Base-by-base conservation (phyloP, 2,797 vertebrate species). In the Pseudotriccus pelzelni region DNA sequence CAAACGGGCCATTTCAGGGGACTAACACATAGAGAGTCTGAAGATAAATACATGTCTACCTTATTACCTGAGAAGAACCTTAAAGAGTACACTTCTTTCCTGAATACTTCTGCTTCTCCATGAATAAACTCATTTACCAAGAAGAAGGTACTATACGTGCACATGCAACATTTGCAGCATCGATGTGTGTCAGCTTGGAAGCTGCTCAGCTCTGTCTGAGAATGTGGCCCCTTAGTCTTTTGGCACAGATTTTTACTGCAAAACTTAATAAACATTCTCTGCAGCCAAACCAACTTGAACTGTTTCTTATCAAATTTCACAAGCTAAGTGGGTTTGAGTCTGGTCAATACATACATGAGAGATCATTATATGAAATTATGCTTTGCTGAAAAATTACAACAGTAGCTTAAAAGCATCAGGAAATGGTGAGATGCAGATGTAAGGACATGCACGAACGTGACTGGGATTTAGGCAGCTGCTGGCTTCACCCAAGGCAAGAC, bases 261-360 rank as follows among this genome's bases (percentile, higher is more conserved):
- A 86, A 93, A 84, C 47, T 73, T 93, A 92, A 88, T 80, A 87
- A 92, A 96, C 55, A 41, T 41, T 73, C 88, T 87, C 84, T 34
- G 74, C 67, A 81, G 90, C 67, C 84, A 95, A 92, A 87, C 76
- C 63, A 93, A 86, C 91, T 87, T 34, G 32, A 94, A 67, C 67
- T 9, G 53, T 78, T 89, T 85, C 89, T 94, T 89, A 93, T 36
- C 90, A 55, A 70, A 84, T 95, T 95, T 96, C 94, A 95, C 69
- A 75, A 87, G 90, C 84, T 78, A 53, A 85, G 58, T 30, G 72
- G 43, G 72, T 80, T 93, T 3, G 16, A 39, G 28, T 19, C 64
- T 91, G 84, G 55, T 91, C 87, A 77, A 39, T 68, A 37, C 41
- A 25, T 0, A 13, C 62, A 64, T 41, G 64, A 92, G 56, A 77